phyloP scores from a whole-genome alignment of 1,140 invertebrate species.

The Brachionus koreanus region DNA sequence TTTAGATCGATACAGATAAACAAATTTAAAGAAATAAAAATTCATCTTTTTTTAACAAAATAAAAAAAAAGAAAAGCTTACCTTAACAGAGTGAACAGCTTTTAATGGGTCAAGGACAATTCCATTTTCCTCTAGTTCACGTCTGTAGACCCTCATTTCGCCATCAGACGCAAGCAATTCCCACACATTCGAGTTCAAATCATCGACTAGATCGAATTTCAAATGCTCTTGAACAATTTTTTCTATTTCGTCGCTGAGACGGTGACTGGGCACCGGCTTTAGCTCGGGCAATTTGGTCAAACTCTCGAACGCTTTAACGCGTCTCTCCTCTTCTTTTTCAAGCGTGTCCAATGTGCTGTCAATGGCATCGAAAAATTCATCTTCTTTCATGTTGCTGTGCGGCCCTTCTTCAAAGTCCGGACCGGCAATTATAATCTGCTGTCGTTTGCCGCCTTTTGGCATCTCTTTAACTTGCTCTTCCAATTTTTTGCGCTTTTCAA shows the following conservation, averaged over 20 bases:
- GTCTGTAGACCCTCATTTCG: constrained; percentile 95
- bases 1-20: too few relatives aligned
- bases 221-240: constrained; percentile 51
- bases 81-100: constrained; percentile 87
- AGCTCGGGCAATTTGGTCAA: constrained; percentile 51
- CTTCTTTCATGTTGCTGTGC: constrained; percentile 88
- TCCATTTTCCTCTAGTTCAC: constrained; percentile 79
- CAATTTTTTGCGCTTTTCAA: constrained; percentile 69
- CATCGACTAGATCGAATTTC: constrained; percentile 71
- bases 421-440: constrained; percentile 69
- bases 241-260: constrained; percentile 45
- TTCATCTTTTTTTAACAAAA: too few relatives aligned
- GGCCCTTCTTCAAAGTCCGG: constrained; percentile 86
- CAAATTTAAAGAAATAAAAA: too few relatives aligned
- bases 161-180: constrained; percentile 96
- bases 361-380: constrained; percentile 98
- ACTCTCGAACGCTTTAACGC: constrained; percentile 48
- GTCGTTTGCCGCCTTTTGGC: constrained; percentile 57
- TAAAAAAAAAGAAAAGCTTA: too few relatives aligned
- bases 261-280: constrained; percentile 28
- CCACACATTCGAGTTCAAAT: constrained; percentile 79
- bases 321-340: constrained; percentile 72
- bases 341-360: constrained; percentile 92
- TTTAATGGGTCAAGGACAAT: constrained; percentile 95
- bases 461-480: constrained; percentile 72